phyloP scores from a whole-genome alignment of 2,888 invertebrate species.

The Stegophylla sp. region DNA sequence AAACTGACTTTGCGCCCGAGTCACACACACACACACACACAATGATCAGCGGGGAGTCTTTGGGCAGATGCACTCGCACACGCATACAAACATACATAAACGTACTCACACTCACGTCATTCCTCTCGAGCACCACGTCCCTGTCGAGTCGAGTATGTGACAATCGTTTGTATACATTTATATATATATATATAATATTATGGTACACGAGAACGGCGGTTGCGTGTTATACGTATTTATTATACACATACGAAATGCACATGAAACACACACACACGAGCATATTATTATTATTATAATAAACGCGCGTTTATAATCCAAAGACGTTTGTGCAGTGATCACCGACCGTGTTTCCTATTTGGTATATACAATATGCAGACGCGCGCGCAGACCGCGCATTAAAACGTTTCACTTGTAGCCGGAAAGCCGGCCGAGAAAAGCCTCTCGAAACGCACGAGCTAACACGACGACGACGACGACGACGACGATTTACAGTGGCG shows the following conservation, averaged over 20 bases:
- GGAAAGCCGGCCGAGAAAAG: constrained; percentile 51
- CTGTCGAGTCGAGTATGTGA: neutral
- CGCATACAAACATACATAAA: no score
- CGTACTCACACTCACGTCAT: no score
- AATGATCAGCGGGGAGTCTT: constrained; percentile 57
- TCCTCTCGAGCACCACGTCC: constrained; percentile 5
- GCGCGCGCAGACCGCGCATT: constrained; percentile 27
- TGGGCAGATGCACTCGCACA: constrained; percentile 38
- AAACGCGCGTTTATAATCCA: neutral
- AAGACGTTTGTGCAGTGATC: constrained; percentile 31
- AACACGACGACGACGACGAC: constrained; percentile 32
- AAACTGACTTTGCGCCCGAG: constrained; percentile 38
- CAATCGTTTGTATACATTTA: neutral
- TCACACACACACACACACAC: constrained; percentile 20
- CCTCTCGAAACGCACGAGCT: constrained; percentile 54
- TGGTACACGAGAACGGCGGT: neutral
- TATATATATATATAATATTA: neutral
- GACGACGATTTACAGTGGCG: neutral
- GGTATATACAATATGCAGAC: neutral
- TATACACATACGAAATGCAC: no score
- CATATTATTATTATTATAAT: neutral
- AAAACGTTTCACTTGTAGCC: constrained; percentile 56
- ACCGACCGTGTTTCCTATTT: constrained; percentile 43
- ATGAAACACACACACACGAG: neutral
- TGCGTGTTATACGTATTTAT: neutral